Evolutionary conservation across 2,888 invertebrate genomes (phyloP).

Genomic region (Drosophila meridiana): DNA sequence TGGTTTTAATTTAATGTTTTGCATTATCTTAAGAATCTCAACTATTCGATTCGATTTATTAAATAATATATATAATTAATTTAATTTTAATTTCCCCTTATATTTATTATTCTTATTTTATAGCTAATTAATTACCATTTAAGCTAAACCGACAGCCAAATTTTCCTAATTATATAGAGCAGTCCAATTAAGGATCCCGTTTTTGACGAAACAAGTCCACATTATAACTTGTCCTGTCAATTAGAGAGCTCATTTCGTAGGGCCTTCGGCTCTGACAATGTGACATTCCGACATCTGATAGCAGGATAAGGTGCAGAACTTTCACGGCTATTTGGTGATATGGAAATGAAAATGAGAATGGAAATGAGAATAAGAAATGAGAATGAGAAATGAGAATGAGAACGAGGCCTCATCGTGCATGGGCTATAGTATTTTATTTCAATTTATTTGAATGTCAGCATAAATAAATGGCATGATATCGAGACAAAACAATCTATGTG

Average conservation of each 20-base stretch:
- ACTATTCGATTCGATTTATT: background rate
- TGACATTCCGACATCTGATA: conserved; percentile 52
- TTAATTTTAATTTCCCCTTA: background rate
- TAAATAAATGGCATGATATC: conserved; percentile 69
- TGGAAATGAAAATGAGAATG: conserved; percentile 30
- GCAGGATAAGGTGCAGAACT: conserved; percentile 50
- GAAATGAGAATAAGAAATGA: conserved; percentile 15
- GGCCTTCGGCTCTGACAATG: background rate
- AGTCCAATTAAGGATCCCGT: conserved; percentile 17
- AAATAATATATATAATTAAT: background rate
- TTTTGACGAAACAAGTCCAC: conserved; percentile 5
- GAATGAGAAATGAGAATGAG: background rate
- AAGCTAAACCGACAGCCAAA: background rate
- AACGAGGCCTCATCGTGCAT: conserved; percentile 11
- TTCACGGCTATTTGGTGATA: conserved; percentile 45
- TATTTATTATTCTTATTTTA: background rate
- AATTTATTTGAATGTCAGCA: conserved; percentile 74
- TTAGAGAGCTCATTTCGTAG: conserved; percentile 33
- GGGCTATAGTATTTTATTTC: conserved; percentile 62
- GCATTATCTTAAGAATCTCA: background rate
- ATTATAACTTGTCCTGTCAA: conserved; percentile 45
- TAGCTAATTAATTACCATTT: background rate
- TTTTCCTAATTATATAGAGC: background rate
- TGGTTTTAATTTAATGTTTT: no score
- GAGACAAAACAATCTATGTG: conserved; percentile 72